Conservation (phyloP, 2,113 vertebrate genomes). For the Nothoprocta perdicaria region DNA sequence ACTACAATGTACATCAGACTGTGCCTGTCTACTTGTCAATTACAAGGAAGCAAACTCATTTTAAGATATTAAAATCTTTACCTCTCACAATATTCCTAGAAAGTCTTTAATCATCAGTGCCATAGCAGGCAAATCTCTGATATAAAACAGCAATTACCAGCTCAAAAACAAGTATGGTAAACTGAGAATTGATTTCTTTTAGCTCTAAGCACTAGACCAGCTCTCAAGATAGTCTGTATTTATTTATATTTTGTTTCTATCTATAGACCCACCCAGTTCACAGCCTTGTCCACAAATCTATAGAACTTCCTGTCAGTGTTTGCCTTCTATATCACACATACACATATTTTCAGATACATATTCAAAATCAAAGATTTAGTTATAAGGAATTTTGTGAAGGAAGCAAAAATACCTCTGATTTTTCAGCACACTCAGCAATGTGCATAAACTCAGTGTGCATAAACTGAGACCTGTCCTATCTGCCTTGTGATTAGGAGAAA, state of each 20-base stretch:
- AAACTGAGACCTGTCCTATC: constrained; percentile 67
- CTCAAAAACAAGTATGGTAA: not conserved
- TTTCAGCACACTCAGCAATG: constrained; percentile 56
- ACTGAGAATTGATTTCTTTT: not conserved
- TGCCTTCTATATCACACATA: not conserved
- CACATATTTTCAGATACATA: constrained; percentile 5
- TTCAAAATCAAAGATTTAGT: constrained; percentile 44
- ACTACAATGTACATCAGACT: not conserved
- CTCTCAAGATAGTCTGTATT: not conserved
- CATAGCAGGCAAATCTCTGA: not conserved
- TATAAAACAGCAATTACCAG: not conserved
- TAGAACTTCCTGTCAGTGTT: not conserved
- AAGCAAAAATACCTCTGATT: not conserved
- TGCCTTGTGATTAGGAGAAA: constrained; percentile 69
- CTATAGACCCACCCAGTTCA: not conserved
- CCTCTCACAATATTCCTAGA: not conserved
- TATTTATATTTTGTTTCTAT: not conserved
- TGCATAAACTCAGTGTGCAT: not conserved
- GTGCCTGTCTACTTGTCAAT: not conserved
- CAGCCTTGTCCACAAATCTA: not conserved
- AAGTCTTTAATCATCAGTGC: not conserved
- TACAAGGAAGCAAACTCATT: not conserved
- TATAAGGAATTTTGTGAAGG: constrained; percentile 27
- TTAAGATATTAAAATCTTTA: not conserved
- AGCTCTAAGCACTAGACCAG: not conserved